Percentiles rank a stretch among this genome's conserved stretches.
Conservation (phyloP, 2,888 invertebrate species). For the Agriopis leucophaearia region DNA sequence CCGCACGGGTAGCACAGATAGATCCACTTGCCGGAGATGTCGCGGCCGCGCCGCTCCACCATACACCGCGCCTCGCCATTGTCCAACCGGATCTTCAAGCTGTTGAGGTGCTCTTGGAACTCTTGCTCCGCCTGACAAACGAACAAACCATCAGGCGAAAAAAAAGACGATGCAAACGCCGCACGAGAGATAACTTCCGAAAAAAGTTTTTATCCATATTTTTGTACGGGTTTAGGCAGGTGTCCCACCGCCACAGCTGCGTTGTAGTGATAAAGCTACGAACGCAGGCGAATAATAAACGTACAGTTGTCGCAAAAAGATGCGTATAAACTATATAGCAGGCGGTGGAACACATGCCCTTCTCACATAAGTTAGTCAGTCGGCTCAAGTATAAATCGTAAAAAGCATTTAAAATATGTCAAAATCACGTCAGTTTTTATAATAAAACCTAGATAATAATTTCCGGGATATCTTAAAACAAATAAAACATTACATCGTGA, state of each 20-base stretch:
- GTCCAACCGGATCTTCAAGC: constrained; percentile 78
- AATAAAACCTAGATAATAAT: not conserved
- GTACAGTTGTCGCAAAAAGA: not conserved
- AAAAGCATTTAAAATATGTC: not conserved
- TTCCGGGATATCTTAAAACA: constrained; percentile 54
- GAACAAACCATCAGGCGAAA: constrained; percentile 28
- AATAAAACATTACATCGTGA: constrained; percentile 61
- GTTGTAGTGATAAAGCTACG: not conserved
- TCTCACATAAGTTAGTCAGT: not conserved
- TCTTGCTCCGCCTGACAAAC: constrained; percentile 75
- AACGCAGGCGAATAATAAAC: not conserved
- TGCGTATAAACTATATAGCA: not conserved
- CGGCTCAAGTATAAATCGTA: not conserved
- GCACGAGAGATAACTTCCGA: not conserved
- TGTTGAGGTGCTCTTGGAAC: constrained; percentile 76
- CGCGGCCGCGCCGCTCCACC: constrained; percentile 79
- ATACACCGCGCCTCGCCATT: constrained; percentile 76
- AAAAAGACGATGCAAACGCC: not conserved
- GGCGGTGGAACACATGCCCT: not conserved
- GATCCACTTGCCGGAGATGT: constrained; percentile 77
- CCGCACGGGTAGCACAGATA: constrained; percentile 85
- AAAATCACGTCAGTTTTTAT: not conserved
- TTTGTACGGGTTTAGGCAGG: not conserved
- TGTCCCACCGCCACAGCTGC: not conserved
- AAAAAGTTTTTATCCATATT: not conserved